These are phyloP conservation scores for Eueremaeus valkanovi DNA, from an alignment of 2,888 invertebrate species.

Conservation along the genomic window DNA sequence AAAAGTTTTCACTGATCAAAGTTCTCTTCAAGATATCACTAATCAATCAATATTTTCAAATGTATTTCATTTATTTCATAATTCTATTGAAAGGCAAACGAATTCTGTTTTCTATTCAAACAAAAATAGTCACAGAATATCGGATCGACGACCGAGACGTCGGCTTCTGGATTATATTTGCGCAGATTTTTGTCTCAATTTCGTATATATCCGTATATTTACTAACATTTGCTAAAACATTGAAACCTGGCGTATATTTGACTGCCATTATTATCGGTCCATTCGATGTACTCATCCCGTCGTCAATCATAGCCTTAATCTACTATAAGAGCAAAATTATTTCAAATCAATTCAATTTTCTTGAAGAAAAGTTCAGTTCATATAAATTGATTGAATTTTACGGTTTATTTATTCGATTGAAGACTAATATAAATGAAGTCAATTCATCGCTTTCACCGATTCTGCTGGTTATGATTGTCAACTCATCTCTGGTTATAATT, in stretches of 20 bases:
- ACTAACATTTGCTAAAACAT: not conserved
- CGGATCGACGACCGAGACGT: too few relatives aligned
- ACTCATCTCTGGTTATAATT: not conserved
- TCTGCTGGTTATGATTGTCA: not conserved
- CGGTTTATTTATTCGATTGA: not conserved
- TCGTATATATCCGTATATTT: not conserved
- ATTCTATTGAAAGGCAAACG: too few relatives aligned
- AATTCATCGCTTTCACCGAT: not conserved
- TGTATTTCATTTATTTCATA: too few relatives aligned
- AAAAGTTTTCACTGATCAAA: too few relatives aligned
- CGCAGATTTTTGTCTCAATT: too few relatives aligned
- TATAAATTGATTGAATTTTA: not conserved
- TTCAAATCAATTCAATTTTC: not conserved
- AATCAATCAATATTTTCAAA: too few relatives aligned
- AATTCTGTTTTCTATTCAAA: too few relatives aligned
- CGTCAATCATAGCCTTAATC: not conserved
- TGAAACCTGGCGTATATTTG: not conserved
- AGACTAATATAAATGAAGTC: not conserved
- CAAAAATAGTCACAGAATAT: too few relatives aligned
- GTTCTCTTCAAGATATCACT: too few relatives aligned
- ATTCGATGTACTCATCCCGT: not conserved
- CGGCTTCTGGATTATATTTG: too few relatives aligned
- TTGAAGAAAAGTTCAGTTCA: not conserved
- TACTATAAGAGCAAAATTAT: not conserved
- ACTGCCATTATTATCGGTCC: not conserved